These are phyloP conservation scores for Ornithoptera alexandrae DNA, from an alignment of 2,888 invertebrate genomes.

Conservation along the genomic window DNA sequence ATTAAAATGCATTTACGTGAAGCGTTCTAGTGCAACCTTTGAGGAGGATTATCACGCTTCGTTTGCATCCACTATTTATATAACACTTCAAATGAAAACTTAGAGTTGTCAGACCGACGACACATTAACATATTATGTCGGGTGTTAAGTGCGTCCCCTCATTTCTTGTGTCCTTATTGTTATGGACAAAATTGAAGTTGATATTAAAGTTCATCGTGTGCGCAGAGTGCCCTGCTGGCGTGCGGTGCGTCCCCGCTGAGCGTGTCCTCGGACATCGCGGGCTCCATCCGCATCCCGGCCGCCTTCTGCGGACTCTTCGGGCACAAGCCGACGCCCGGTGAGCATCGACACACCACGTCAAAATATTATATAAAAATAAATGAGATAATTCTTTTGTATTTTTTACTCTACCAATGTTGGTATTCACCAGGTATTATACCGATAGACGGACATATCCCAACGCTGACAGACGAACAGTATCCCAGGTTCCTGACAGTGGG, in stretches of 20 bases:
- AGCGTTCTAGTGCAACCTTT: neutral
- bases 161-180: too few relatives aligned
- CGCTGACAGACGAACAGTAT: slow-evolving; percentile 69
- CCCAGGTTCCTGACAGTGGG: slow-evolving; percentile 79
- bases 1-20: neutral
- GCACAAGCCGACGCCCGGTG: slow-evolving; percentile 89
- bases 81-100: neutral
- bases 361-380: too few relatives aligned
- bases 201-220: too few relatives aligned
- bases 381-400: too few relatives aligned
- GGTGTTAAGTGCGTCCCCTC: too few relatives aligned
- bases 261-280: slow-evolving; percentile 91
- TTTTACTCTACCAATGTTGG: too few relatives aligned
- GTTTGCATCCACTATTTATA: neutral
- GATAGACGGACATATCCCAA: slow-evolving; percentile 82
- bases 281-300: slow-evolving; percentile 92
- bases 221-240: slow-evolving; percentile 84
- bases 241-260: slow-evolving; percentile 88
- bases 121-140: too few relatives aligned
- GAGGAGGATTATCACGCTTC: slow-evolving; percentile 9
- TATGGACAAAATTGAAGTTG: too few relatives aligned
- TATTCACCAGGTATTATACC: slow-evolving; percentile 71
- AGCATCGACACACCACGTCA: slow-evolving; percentile 32
- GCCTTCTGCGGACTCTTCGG: slow-evolving; percentile 93
- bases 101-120: too few relatives aligned